A percentile compares a stretch with the other conserved stretches of the same genome.
Evolutionary conservation across 2,797 vertebrate species (phyloP).

Genomic region (Pitangus sulphuratus): DNA sequence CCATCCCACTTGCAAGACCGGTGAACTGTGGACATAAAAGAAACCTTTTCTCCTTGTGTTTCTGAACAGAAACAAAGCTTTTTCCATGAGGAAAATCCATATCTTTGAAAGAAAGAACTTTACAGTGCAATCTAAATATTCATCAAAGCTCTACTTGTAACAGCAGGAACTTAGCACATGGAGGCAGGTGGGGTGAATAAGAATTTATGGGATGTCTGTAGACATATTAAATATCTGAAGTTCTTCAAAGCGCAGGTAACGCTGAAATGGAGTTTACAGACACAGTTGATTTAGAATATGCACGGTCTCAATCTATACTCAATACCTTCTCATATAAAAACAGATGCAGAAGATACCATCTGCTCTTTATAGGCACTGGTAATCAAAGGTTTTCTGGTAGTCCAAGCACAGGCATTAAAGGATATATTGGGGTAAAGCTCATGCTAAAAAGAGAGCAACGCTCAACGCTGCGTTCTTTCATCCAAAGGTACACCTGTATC

Average conservation of each 20-base stretch:
- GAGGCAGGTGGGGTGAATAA: slow-evolving; percentile 46
- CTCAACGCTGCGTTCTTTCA: background rate
- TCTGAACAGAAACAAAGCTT: slow-evolving; percentile 12
- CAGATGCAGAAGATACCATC: slow-evolving; percentile 29
- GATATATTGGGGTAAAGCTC: background rate
- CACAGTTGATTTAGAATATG: slow-evolving; percentile 22
- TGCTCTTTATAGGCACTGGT: slow-evolving; percentile 32
- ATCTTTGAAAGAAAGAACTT: slow-evolving; percentile 40
- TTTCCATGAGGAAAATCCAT: slow-evolving; percentile 15
- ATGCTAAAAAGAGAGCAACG: background rate
- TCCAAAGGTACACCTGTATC: background rate
- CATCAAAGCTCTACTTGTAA: slow-evolving; percentile 48
- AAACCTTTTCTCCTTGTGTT: background rate
- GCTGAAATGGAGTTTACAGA: slow-evolving; percentile 48
- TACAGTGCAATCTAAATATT: slow-evolving; percentile 47
- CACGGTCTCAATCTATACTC: background rate
- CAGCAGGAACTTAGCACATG: slow-evolving; percentile 38
- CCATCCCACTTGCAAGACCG: background rate
- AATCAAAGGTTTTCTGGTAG: slow-evolving; percentile 37
- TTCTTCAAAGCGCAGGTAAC: slow-evolving; percentile 64
- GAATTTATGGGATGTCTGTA: slow-evolving; percentile 63
- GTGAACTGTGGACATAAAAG: background rate
- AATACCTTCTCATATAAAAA: slow-evolving; percentile 23
- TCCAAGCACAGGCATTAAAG: slow-evolving; percentile 11
- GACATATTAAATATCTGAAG: slow-evolving; percentile 49